These are phyloP conservation scores for Thalpophila matura DNA, from an alignment of 2,888 invertebrate species.

Conservation along the genomic window DNA sequence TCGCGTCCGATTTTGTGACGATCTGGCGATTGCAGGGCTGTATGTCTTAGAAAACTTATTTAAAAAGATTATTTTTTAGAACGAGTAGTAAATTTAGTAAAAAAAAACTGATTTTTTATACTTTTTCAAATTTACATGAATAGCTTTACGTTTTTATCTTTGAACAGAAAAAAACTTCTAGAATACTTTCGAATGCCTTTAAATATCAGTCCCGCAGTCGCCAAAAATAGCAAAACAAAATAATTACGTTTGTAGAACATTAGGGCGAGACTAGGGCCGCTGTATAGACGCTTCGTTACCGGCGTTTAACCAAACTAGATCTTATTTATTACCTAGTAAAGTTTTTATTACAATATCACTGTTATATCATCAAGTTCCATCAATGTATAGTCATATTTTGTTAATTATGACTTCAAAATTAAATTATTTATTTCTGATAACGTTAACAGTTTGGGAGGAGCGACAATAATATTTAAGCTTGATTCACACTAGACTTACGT, in stretches of 20 bases:
- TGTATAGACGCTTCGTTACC: constrained; percentile 49
- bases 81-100: too few relatives aligned
- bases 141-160: neutral
- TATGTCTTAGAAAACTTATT: too few relatives aligned
- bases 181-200: neutral
- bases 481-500: too few relatives aligned
- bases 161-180: neutral
- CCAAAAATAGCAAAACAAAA: constrained; percentile 14
- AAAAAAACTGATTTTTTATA: too few relatives aligned
- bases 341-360: constrained; percentile 51
- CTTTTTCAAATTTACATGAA: too few relatives aligned
- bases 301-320: constrained; percentile 51
- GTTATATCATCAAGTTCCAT: constrained; percentile 31
- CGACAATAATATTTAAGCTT: constrained; percentile 43
- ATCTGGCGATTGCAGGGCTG: constrained; percentile 29
- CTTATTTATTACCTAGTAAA: constrained; percentile 52
- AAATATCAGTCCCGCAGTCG: constrained; percentile 33
- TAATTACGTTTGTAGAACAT: constrained; percentile 40
- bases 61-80: too few relatives aligned
- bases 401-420: constrained; percentile 2
- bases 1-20: constrained; percentile 50
- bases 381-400: constrained; percentile 22
- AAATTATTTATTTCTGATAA: constrained; percentile 34
- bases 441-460: constrained; percentile 6
- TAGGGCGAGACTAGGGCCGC: constrained; percentile 39